A percentile compares a stretch with the other conserved stretches of the same genome.
These are phyloP conservation scores for Dendroctonus valens DNA, from an alignment of 1,140 invertebrate genomes.

Conservation along the genomic window DNA sequence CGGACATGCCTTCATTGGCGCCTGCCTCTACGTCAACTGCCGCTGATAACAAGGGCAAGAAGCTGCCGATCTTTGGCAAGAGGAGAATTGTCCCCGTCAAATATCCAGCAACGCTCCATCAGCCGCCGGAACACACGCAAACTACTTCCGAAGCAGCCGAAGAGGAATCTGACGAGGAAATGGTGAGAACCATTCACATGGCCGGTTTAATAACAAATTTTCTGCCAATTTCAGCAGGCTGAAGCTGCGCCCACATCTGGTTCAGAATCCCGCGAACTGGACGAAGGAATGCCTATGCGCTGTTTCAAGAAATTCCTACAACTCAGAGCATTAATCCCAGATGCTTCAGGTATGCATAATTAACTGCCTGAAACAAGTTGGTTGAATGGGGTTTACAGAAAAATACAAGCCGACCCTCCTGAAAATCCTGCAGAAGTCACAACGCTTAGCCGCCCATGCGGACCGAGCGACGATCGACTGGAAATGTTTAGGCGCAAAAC, in stretches of 20 bases:
- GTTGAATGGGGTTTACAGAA: slow-evolving; percentile 11
- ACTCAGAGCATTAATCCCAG: slow-evolving; percentile 24
- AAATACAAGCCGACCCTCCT: slow-evolving; percentile 29
- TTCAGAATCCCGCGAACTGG: background rate
- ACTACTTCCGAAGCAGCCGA: slow-evolving; percentile 3
- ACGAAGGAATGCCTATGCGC: background rate
- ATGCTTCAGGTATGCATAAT: slow-evolving; percentile 22
- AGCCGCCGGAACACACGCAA: background rate
- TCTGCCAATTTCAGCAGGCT: background rate
- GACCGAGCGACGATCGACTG: slow-evolving; percentile 32
- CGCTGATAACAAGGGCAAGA: slow-evolving; percentile 18
- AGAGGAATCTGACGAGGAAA: slow-evolving; percentile 19
- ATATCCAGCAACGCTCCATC: background rate
- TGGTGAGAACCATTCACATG: background rate
- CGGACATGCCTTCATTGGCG: slow-evolving; percentile 56
- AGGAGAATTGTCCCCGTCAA: slow-evolving; percentile 22
- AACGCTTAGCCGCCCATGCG: slow-evolving; percentile 31
- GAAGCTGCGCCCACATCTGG: background rate
- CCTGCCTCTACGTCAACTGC: slow-evolving; percentile 16
- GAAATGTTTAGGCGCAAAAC: slow-evolving; percentile 36
- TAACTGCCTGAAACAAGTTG: slow-evolving; percentile 1
- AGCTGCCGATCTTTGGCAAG: slow-evolving; percentile 47
- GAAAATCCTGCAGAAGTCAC: slow-evolving; percentile 35
- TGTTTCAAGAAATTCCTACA: slow-evolving; percentile 24
- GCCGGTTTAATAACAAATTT: background rate